phyloP scores from a whole-genome alignment of 2,797 vertebrate species.

The Danio aesculapii region DNA sequence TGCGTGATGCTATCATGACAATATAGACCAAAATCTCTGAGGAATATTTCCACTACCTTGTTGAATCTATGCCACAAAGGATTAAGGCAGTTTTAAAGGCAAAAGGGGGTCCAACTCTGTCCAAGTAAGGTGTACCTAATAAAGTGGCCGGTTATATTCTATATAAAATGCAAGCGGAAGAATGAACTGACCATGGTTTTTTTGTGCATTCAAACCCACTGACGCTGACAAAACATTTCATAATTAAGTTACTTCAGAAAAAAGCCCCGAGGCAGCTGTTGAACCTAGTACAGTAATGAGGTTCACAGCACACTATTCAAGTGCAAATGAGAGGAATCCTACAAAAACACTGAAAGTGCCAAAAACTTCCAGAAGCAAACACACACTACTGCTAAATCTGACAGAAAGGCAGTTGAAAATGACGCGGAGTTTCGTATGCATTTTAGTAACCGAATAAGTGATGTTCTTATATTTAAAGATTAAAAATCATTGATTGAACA shows the following conservation, averaged over 20 bases:
- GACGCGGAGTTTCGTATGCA: neutral
- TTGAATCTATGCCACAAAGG: too few relatives aligned
- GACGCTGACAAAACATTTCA: neutral
- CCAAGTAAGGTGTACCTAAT: too few relatives aligned
- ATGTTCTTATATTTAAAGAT: neutral
- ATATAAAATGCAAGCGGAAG: neutral
- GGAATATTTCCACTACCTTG: too few relatives aligned
- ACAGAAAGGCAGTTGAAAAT: neutral
- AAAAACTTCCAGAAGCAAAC: neutral
- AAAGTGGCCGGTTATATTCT: too few relatives aligned
- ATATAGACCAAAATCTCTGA: too few relatives aligned
- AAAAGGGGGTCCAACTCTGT: too few relatives aligned
- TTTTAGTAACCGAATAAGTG: neutral
- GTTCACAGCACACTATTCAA: neutral
- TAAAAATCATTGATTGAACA: neutral
- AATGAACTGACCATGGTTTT: neutral
- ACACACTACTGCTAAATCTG: neutral
- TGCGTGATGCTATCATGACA: too few relatives aligned
- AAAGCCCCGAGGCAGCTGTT: conserved; percentile 18
- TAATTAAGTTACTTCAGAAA: neutral
- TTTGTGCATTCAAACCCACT: neutral
- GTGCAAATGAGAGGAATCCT: conserved; percentile 10
- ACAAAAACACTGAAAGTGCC: neutral
- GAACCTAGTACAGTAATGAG: neutral
- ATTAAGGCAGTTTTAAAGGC: too few relatives aligned